Conservation (phyloP, 2,113 vertebrate genomes). For the Prionailurus viverrinus region DNA sequence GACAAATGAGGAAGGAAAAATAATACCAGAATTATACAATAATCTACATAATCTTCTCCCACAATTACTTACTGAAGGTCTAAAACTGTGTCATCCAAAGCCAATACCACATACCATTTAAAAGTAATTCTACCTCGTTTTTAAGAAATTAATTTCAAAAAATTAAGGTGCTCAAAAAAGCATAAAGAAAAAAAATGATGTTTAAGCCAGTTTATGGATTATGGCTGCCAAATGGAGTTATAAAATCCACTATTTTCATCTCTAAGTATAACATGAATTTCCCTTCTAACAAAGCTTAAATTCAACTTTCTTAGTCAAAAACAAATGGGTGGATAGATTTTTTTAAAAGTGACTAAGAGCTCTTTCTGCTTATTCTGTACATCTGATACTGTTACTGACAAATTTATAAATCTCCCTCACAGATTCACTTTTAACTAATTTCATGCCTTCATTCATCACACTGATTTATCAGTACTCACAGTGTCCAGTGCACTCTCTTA, state of each 20-base stretch:
- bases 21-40: neutral
- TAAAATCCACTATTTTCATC: neutral
- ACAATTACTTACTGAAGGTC: neutral
- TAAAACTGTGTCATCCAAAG: neutral
- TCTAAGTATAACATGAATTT: neutral
- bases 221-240: neutral
- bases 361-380: neutral
- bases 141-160: constrained; percentile 29
- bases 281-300: constrained; percentile 16
- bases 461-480: neutral
- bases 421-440: constrained; percentile 19
- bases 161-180: constrained; percentile 38
- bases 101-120: neutral
- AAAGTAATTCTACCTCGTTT: neutral
- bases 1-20: constrained; percentile 32
- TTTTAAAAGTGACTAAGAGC: neutral
- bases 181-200: neutral
- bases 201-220: neutral
- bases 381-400: neutral
- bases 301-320: constrained; percentile 51
- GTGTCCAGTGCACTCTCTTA: neutral
- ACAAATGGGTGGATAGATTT: neutral
- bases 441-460: neutral
- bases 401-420: neutral
- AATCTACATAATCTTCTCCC: neutral